Evolutionary conservation across 2,113 vertebrate species (phyloP).

Genomic region (Tenebrosternarchus preto): DNA sequence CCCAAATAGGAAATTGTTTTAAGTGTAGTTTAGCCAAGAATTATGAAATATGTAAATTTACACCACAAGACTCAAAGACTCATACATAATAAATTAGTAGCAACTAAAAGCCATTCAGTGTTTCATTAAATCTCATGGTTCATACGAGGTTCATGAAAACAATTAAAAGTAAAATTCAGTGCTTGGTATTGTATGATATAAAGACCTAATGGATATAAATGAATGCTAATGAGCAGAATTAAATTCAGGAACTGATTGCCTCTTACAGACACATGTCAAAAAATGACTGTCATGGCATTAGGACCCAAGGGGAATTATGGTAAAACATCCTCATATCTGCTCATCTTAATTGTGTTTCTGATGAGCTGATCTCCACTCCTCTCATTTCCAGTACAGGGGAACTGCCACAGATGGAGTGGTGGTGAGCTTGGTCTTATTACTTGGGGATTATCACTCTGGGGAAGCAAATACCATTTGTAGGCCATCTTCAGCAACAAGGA

Average conservation of each 20-base stretch:
- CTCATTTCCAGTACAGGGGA: conserved; percentile 64
- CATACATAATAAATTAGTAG: conserved; percentile 67
- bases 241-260: conserved; percentile 65
- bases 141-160: conserved; percentile 65
- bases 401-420: conserved; percentile 50
- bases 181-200: conserved; percentile 64
- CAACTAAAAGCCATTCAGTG: conserved; percentile 65
- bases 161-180: conserved; percentile 63
- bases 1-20: not conserved
- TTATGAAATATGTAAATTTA: conserved; percentile 53
- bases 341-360: conserved; percentile 69
- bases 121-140: conserved; percentile 67
- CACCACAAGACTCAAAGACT: conserved; percentile 54
- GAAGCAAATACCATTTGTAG: conserved; percentile 34
- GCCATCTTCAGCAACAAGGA: conserved; percentile 2
- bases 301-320: conserved; percentile 49
- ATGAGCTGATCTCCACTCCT: conserved; percentile 45
- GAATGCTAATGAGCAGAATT: conserved; percentile 67
- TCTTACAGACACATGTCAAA: conserved; percentile 38
- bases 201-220: conserved; percentile 69
- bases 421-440: conserved; percentile 60
- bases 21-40: conserved; percentile 46
- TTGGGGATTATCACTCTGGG: conserved; percentile 55
- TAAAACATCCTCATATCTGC: conserved; percentile 67
- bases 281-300: not conserved